phyloP scores from a whole-genome alignment of 2,113 vertebrate species.

The Elaphurus davidianus region DNA sequence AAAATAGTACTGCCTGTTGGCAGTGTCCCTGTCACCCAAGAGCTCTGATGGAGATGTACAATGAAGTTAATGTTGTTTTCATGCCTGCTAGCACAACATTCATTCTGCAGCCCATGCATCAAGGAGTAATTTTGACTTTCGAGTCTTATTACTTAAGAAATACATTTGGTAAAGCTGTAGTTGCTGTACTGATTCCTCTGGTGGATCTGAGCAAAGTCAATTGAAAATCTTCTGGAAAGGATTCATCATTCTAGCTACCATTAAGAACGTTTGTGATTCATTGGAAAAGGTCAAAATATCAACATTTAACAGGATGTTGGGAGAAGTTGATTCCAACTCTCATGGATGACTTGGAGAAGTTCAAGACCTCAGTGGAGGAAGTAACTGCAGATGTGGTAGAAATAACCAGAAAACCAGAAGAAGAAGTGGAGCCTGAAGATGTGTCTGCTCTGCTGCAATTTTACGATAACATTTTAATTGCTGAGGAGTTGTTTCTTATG shows the following conservation, averaged over 20 bases:
- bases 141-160: background rate
- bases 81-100: background rate
- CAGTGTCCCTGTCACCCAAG: background rate
- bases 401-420: background rate
- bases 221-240: background rate
- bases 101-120: background rate
- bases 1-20: background rate
- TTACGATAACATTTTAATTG: background rate
- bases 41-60: background rate
- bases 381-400: background rate
- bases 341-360: background rate
- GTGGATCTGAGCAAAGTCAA: background rate
- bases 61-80: background rate
- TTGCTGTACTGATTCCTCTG: background rate
- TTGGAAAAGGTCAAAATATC: background rate
- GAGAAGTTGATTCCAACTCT: background rate
- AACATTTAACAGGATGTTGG: background rate
- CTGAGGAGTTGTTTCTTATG: background rate
- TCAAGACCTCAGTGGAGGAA: background rate
- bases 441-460: background rate
- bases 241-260: background rate
- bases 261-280: background rate
- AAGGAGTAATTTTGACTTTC: background rate
- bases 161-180: background rate
- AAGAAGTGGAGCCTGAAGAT: background rate